Evolutionary conservation across 2,888 invertebrate genomes (phyloP).

Genomic region (Agriopis marginaria): DNA sequence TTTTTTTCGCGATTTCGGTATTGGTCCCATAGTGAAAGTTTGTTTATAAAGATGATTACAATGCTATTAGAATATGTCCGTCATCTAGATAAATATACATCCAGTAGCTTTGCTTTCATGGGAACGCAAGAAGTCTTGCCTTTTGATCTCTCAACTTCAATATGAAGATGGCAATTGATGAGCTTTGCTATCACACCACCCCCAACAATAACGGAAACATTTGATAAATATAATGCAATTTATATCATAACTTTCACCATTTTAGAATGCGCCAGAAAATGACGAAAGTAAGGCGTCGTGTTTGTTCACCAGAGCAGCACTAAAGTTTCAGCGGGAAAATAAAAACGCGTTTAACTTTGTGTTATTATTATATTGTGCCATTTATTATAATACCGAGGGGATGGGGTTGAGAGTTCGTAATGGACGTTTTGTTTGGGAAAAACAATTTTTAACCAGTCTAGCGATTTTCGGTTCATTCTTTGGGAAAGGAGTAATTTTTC

Average conservation of each 20-base stretch:
- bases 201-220: conserved; percentile 54
- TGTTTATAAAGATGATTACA: no score
- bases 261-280: conserved; percentile 54
- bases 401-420: conserved; percentile 82
- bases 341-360: conserved; percentile 86
- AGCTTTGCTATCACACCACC: neutral
- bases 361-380: conserved; percentile 86
- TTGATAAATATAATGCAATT: conserved; percentile 83
- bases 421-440: conserved; percentile 83
- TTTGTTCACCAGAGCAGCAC: conserved; percentile 52
- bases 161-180: neutral
- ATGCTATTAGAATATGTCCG: no score
- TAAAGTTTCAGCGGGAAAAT: conserved; percentile 80
- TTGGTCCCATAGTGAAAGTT: no score
- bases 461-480: conserved; percentile 73
- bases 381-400: conserved; percentile 85
- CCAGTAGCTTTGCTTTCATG: no score
- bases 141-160: no score
- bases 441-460: conserved; percentile 75
- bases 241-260: conserved; percentile 76
- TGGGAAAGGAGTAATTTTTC: conserved; percentile 72
- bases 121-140: no score
- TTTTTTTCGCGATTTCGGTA: no score
- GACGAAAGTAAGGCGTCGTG: conserved; percentile 10
- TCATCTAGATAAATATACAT: no score